Percentiles rank a stretch among this genome's conserved stretches.
Conservation (phyloP, 2,888 invertebrate genomes). For the Cremastinae sp. region DNA sequence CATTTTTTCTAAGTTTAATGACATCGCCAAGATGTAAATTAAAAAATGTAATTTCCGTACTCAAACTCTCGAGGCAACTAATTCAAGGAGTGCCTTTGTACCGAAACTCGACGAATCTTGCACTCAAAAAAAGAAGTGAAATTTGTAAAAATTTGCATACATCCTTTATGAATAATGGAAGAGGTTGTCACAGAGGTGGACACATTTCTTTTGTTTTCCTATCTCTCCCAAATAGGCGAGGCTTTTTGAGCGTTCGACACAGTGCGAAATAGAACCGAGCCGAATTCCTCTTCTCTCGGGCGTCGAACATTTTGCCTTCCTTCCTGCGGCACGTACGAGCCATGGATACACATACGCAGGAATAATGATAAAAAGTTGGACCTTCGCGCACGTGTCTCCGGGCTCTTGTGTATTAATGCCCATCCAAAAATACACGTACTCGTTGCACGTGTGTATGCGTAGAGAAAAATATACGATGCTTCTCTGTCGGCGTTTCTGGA, state of each 20-base stretch:
- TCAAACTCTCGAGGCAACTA: neutral
- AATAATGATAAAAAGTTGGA: constrained; percentile 42
- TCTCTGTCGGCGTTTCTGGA: constrained; percentile 28
- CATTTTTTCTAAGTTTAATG: no score
- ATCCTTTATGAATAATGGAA: constrained; percentile 4
- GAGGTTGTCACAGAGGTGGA: neutral
- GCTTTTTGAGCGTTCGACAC: constrained; percentile 10
- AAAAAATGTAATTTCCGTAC: no score
- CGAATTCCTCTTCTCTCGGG: constrained; percentile 29
- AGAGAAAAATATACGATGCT: constrained; percentile 17
- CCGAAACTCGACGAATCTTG: no score
- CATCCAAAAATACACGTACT: neutral
- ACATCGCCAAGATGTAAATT: no score
- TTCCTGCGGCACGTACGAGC: neutral
- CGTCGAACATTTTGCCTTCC: constrained; percentile 31
- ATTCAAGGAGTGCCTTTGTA: constrained; percentile 7
- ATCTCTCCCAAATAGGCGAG: neutral
- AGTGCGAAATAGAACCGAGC: constrained; percentile 11
- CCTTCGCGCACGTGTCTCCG: constrained; percentile 27
- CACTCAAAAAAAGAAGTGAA: neutral
- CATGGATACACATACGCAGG: neutral
- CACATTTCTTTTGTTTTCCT: neutral
- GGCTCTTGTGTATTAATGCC: neutral
- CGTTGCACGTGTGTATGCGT: neutral
- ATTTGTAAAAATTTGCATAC: neutral